Evolutionary conservation across 2,797 vertebrate species (phyloP), one percentile per base, ranked within the genome.

Genomic region (Lates japonicus): DNA sequence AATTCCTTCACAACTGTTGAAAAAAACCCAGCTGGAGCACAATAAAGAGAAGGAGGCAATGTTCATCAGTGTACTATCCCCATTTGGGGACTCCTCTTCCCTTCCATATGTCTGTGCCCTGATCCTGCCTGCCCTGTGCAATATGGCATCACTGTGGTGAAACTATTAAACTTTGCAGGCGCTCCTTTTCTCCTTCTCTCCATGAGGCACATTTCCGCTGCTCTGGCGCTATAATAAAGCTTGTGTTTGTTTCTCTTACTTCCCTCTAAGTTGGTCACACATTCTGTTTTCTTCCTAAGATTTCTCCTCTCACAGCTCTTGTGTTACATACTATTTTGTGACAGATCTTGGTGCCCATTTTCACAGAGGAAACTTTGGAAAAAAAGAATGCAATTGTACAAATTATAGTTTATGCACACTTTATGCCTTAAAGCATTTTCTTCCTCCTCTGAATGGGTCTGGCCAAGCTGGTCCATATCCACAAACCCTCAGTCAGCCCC

Each of bases 91-190:
- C 59, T 71, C 29, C 33, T 62, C 65, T 64, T 48, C 61, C n/a
- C 60, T 33, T 62, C 63, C 61, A 10, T 42, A 25, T 70, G 41
- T 48, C 84, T 0, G 9, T 62, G 74, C 78, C 76, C 65, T 51
- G 72, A 82, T 64, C 35, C 42, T 16, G 71, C 61, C 69, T 81
- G 78, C n/a, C 44, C 54, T 77, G 68, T 64, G 52, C 46, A 58
- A 82, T 72, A 78, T 67, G 44, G 70, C 75, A 51, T 63, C 62
- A 7, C 57, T 86, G 81, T 78, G 80, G 86, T 81, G 63, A 79
- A 86, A 74, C 83, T 85, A 84, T 90, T 89, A 84, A 84, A 87
- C 71, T 88, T 74, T 72, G 76, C 64, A 79, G 78, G 72, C 76
- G 1, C 77, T 86, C 31, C 79, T 71, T 74, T 69, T 82, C 59